A percentile compares a stretch with the other conserved stretches of the same genome.
phyloP scores from a whole-genome alignment of 2,888 invertebrate genomes.

The Terebella lapidaria region DNA sequence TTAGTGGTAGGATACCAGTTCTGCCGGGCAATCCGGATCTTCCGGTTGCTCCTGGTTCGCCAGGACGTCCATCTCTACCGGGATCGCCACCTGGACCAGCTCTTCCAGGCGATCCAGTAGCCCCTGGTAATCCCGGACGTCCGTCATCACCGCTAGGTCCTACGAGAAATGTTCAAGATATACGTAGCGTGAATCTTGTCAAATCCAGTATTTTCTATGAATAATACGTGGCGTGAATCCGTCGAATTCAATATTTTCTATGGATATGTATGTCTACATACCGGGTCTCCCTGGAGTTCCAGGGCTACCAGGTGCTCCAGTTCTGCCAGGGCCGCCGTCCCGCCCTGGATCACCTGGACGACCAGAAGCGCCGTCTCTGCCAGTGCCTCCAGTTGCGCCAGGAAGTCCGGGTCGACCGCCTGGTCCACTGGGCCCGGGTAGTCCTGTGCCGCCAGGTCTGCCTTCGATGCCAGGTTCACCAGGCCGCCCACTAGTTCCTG shows the following conservation, averaged over 20 bases:
- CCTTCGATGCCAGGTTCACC: not conserved
- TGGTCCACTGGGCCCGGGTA: not conserved
- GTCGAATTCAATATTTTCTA: too few species aligned
- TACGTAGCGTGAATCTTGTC: too few species aligned
- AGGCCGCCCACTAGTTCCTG: not conserved
- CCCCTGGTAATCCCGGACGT: slow-evolving; percentile 9
- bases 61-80: not conserved
- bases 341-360: not conserved
- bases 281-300: not conserved
- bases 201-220: too few species aligned
- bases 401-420: not conserved
- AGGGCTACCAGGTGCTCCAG: not conserved
- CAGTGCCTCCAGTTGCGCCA: not conserved
- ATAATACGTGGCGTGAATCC: too few species aligned
- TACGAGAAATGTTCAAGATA: too few species aligned
- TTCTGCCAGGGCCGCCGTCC: not conserved
- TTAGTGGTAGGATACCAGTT: too few species aligned
- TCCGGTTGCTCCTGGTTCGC: too few species aligned
- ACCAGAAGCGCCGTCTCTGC: not conserved
- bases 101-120: slow-evolving; percentile 13
- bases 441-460: not conserved
- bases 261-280: too few species aligned
- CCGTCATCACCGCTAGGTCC: too few species aligned
- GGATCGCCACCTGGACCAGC: slow-evolving; percentile 8
- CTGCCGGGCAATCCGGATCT: too few species aligned